Percentiles rank a stretch among this genome's conserved stretches.
These are phyloP conservation scores for Perca fluviatilis DNA, from an alignment of 2,113 vertebrate genomes.

Conservation along the genomic window DNA sequence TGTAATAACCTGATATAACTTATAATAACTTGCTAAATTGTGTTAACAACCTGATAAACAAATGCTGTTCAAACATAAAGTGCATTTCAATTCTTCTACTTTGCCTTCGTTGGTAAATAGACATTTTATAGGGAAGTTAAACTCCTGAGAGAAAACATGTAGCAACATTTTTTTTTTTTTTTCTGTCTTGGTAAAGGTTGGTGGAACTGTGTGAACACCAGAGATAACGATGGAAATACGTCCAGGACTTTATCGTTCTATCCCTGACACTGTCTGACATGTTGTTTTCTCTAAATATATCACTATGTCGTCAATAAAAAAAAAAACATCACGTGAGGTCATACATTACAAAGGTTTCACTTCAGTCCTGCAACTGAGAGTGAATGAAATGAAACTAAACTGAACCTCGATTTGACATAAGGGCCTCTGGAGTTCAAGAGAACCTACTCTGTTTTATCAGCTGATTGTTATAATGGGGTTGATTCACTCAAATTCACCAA, in stretches of 20 bases:
- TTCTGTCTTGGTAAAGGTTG: background rate
- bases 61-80: background rate
- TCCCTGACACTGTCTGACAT: background rate
- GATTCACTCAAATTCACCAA: background rate
- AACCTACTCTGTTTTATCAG: background rate
- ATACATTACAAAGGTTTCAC: background rate
- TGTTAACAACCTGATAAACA: background rate
- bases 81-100: background rate
- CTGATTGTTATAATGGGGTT: background rate
- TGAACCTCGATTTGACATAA: background rate
- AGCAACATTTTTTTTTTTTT: background rate
- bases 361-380: background rate
- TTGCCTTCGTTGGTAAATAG: background rate
- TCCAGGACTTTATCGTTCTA: background rate
- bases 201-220: background rate
- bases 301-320: background rate
- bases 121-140: background rate
- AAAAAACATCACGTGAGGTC: background rate
- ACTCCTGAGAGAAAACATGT: background rate
- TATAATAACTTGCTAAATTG: background rate
- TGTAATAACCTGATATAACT: background rate
- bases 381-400: background rate
- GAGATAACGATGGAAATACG: background rate
- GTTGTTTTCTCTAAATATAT: background rate
- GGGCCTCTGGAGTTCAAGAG: background rate